phyloP scores from a whole-genome alignment of 2,888 invertebrate genomes.

The Crioceris asparagi region DNA sequence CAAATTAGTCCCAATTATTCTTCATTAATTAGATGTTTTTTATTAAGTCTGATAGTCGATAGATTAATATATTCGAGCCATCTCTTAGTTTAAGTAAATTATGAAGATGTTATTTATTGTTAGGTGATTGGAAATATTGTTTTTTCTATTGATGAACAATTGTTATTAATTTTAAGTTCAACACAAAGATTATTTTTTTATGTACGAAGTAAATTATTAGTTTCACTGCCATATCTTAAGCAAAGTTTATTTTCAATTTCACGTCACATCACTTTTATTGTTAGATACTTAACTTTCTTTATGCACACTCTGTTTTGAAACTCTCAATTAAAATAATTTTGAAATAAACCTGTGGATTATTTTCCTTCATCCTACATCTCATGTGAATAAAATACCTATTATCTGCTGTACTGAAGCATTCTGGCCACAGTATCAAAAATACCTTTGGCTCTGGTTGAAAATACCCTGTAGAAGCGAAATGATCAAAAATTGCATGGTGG shows the following conservation, averaged over 20 bases:
- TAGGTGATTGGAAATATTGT: conserved; percentile 28
- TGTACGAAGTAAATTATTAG: conserved; percentile 18
- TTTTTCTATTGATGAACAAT: conserved; percentile 14
- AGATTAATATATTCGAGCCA: conserved; percentile 18
- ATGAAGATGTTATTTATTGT: conserved; percentile 30
- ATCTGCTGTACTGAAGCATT: too few relatives aligned
- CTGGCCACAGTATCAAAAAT: too few relatives aligned
- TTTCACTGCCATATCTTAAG: conserved; percentile 27
- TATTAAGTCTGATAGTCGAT: conserved; percentile 23
- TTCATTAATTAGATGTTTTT: too few relatives aligned
- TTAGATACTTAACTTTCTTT: background rate
- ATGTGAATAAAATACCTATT: too few relatives aligned
- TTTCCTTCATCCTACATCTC: too few relatives aligned
- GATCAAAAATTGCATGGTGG: too few relatives aligned
- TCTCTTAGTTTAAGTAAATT: conserved; percentile 23
- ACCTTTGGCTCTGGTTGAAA: too few relatives aligned
- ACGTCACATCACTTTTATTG: background rate
- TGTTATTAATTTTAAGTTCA: conserved; percentile 9
- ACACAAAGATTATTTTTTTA: conserved; percentile 13
- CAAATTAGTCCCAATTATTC: too few relatives aligned
- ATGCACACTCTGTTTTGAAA: background rate
- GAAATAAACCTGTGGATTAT: background rate
- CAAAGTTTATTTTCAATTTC: background rate
- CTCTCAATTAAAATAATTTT: background rate
- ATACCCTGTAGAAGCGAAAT: too few relatives aligned